Base-by-base conservation (phyloP, 2,797 vertebrate species). In the Gallinago nigripennis region DNA sequence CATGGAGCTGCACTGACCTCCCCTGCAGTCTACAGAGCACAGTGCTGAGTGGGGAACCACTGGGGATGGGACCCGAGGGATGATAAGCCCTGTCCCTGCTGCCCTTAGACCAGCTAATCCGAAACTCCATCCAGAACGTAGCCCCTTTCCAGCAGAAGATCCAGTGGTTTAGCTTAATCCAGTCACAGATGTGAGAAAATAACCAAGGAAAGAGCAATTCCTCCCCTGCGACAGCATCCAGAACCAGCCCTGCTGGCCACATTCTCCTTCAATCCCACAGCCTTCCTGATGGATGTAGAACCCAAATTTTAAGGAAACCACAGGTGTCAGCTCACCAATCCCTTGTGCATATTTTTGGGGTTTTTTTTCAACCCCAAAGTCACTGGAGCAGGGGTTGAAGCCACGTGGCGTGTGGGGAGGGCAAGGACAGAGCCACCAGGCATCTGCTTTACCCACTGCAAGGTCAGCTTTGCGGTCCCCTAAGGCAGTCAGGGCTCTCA, bases 91-190 rank as follows among this genome's bases (percentile, higher is more conserved):
- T 17, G n/a, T 53, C 27, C 23, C 51, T 65, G 68, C 35, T 1
- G 0, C 23, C 12, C 25, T 73, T 28, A 18, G 11, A 11, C 21
- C 33, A 43, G 50, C 58, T 64, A 12, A 57, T 27, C 25, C 28
- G 12, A 25, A 39, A 37, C 56, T 48, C 39, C 53, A 37, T 4
- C 33, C 0, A 0, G n/a, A 50, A n/a, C 0, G 3, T 2, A 43
- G 35, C 48, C 50, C 16, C 27, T 39, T 53, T 51, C 77, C 64
- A 58, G 70, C 51, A 48, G 45, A 35, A 86, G 51, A 16, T 64
- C 51, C 31, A 7, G 30, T 20, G 39, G 39, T 58, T 71, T 54
- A 12, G 33, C 31, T 60, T 41, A 48, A 61, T 9, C 53, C 8
- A 1, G 8, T 37, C 30, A n/a, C 19, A 71, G n/a, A 35, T 4